Evolutionary conservation across 2,888 invertebrate genomes (phyloP).

Genomic region (Rhagonycha fulva): DNA sequence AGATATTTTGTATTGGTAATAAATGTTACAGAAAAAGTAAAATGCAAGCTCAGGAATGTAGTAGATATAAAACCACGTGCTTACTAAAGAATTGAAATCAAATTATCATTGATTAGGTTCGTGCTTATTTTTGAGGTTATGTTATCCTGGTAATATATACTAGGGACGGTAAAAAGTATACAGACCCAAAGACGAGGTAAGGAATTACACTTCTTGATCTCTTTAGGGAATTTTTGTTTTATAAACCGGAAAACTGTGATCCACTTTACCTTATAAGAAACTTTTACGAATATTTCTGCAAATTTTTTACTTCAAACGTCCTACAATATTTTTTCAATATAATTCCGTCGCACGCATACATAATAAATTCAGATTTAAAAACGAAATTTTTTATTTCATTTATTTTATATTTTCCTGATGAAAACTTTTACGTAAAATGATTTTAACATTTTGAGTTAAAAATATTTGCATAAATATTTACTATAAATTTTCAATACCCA

Average conservation of each 20-base stretch:
- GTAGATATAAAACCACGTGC: conserved; percentile 6
- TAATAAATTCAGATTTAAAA: neutral
- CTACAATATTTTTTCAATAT: neutral
- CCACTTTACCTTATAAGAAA: conserved; percentile 9
- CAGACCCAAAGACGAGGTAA: conserved; percentile 2
- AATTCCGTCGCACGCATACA: neutral
- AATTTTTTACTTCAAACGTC: neutral
- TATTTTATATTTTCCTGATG: neutral
- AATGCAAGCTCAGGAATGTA: conserved; percentile 5
- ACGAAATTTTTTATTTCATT: neutral
- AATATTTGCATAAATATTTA: neutral
- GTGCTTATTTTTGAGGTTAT: conserved; percentile 5
- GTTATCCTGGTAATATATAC: conserved; percentile 1
- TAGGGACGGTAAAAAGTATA: neutral
- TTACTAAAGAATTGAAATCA: conserved; percentile 11
- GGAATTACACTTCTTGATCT: conserved; percentile 7
- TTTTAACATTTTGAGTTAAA: neutral
- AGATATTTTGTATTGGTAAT: conserved; percentile 13
- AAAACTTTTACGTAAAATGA: neutral
- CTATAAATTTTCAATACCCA: neutral
- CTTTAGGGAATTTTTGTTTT: conserved; percentile 10
- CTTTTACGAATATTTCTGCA: conserved; percentile 6
- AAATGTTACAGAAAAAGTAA: conserved; percentile 7
- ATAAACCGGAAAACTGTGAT: conserved; percentile 12
- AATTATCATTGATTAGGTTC: conserved; percentile 12